A percentile compares a stretch with the other conserved stretches of the same genome.
phyloP scores from a whole-genome alignment of 1,140 invertebrate species.

The Oedothorax gibbosus region DNA sequence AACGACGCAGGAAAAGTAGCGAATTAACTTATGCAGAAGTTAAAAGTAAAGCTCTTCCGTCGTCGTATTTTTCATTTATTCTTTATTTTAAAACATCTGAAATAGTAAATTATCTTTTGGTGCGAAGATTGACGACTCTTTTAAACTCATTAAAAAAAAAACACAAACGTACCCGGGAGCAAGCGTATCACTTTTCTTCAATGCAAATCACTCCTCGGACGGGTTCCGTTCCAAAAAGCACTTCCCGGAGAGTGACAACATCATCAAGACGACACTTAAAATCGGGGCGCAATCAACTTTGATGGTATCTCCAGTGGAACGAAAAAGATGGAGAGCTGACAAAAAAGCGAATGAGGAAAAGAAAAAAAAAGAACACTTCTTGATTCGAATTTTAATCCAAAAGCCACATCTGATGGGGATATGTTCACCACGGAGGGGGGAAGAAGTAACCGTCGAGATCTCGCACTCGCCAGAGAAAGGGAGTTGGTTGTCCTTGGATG shows the following conservation, averaged over 20 bases:
- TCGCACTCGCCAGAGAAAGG: slow-evolving; percentile 8
- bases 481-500: slow-evolving; percentile 60
- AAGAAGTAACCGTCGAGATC: slow-evolving; percentile 1
- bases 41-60: too few relatives aligned
- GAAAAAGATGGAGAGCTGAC: background rate
- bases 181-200: too few relatives aligned
- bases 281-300: background rate
- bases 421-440: background rate
- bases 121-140: too few relatives aligned
- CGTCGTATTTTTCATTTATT: too few relatives aligned
- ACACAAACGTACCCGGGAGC: too few relatives aligned
- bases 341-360: slow-evolving; percentile 2
- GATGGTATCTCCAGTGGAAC: slow-evolving; percentile 7
- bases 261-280: slow-evolving; percentile 21
- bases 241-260: background rate
- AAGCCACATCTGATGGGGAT: background rate
- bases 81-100: too few relatives aligned
- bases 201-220: too few relatives aligned
- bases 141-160: too few relatives aligned
- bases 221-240: background rate
- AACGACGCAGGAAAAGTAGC: too few relatives aligned
- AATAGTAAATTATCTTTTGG: too few relatives aligned
- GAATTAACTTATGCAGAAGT: too few relatives aligned
- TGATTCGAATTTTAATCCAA: slow-evolving; percentile 30
- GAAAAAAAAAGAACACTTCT: slow-evolving; percentile 17